Evolutionary conservation across 2,113 vertebrate species (phyloP).

Genomic region (Hippotragus niger): DNA sequence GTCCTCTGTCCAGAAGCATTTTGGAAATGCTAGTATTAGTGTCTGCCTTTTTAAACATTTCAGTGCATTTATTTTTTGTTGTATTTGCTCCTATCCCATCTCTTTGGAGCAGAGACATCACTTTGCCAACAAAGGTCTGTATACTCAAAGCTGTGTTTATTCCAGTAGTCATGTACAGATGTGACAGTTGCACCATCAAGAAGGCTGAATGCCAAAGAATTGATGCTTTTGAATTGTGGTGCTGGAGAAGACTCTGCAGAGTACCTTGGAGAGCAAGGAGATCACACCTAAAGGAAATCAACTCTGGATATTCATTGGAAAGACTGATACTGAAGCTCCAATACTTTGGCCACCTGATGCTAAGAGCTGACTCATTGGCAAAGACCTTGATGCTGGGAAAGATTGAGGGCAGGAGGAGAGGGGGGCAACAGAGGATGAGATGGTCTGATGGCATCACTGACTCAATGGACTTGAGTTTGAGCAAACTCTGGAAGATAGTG

Average conservation of each 20-base stretch:
- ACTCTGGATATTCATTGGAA: neutral
- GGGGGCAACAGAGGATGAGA: neutral
- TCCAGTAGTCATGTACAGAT: neutral
- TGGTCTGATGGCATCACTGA: neutral
- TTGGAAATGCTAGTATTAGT: slow-evolving; percentile 12
- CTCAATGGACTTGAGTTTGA: neutral
- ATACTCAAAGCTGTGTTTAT: neutral
- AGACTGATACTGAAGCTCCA: neutral
- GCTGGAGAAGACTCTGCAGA: neutral
- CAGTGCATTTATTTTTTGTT: neutral
- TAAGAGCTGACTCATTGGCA: neutral
- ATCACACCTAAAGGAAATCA: neutral
- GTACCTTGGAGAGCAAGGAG: neutral
- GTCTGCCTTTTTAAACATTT: neutral
- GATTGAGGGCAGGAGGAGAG: neutral
- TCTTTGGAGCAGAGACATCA: neutral
- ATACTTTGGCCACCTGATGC: neutral
- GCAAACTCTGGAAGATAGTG: neutral
- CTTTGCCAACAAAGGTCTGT: neutral
- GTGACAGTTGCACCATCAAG: neutral
- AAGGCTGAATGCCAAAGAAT: neutral
- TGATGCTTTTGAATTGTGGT: neutral
- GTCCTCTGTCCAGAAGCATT: neutral
- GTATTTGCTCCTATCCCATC: neutral
- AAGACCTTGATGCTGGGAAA: neutral